These are phyloP conservation scores for Silurus lanzhouensis DNA, from an alignment of 2,797 vertebrate genomes.

Conservation along the genomic window DNA sequence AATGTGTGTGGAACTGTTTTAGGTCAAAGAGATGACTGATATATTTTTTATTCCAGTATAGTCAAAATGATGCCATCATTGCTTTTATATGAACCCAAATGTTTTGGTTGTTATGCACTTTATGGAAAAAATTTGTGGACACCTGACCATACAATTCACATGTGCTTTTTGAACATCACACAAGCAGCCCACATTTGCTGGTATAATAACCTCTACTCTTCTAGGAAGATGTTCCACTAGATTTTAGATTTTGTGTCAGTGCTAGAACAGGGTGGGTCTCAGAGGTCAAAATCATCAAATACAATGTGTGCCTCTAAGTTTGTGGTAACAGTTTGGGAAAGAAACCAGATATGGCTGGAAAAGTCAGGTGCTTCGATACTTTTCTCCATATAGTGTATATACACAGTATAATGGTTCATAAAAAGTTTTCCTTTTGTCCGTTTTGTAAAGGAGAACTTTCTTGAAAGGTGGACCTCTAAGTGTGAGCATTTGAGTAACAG, in stretches of 20 bases:
- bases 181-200: too few species aligned
- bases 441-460: background rate
- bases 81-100: background rate
- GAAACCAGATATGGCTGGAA: too few species aligned
- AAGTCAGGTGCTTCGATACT: too few species aligned
- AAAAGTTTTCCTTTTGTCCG: background rate
- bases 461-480: constrained; percentile 21
- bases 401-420: background rate
- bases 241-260: too few species aligned
- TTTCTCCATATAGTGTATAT: background rate
- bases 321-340: too few species aligned
- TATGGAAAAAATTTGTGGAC: background rate
- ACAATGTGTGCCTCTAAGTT: too few species aligned
- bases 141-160: too few species aligned
- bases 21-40: background rate
- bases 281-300: too few species aligned
- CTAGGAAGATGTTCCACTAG: too few species aligned
- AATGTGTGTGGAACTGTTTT: background rate
- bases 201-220: too few species aligned
- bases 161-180: too few species aligned
- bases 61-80: background rate
- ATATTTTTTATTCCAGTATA: background rate
- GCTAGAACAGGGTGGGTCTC: too few species aligned
- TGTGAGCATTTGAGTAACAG: background rate
- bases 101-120: background rate